A percentile compares a stretch with the other conserved stretches of the same genome.
Conservation (phyloP, 2,888 invertebrate species). For the Odontothrips loti region DNA sequence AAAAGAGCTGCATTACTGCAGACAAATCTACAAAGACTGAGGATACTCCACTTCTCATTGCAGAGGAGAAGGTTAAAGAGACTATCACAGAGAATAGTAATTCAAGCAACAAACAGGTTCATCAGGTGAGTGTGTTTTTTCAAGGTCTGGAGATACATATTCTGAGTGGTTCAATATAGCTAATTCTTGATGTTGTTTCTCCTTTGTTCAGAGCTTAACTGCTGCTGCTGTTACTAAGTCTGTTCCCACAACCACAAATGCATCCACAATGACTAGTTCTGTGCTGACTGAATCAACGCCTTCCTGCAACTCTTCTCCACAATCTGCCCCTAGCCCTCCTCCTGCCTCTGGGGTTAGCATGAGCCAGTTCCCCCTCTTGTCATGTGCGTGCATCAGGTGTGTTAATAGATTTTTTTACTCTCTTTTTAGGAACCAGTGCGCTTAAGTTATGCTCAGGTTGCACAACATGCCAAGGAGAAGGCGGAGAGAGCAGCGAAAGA, state of each 20-base stretch:
- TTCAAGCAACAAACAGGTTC: not conserved
- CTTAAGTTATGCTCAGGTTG: conserved; percentile 64
- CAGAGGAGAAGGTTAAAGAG: conserved; percentile 37
- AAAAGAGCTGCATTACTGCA: conserved; percentile 52
- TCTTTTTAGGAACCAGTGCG: conserved; percentile 40
- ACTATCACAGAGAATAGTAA: not conserved
- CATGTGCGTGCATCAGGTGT: not conserved
- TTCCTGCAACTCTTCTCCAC: not conserved
- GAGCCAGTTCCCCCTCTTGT: not conserved
- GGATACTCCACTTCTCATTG: conserved; percentile 45
- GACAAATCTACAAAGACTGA: conserved; percentile 70
- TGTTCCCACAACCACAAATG: conserved; percentile 49
- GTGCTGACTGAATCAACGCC: conserved; percentile 36
- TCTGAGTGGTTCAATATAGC: not conserved
- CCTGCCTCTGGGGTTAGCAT: not conserved
- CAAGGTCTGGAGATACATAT: conserved; percentile 38
- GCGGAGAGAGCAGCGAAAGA: conserved; percentile 36
- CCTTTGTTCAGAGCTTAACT: conserved; percentile 10
- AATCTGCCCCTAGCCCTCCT: conserved; percentile 12
- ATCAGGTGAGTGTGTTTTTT: conserved; percentile 16
- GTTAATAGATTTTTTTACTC: not conserved
- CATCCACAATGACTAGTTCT: conserved; percentile 54
- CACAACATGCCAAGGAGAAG: conserved; percentile 58
- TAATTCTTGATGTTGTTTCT: not conserved
- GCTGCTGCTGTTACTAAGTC: conserved; percentile 33